phyloP scores from a whole-genome alignment of 1,140 invertebrate species.

The Mya arenaria region DNA sequence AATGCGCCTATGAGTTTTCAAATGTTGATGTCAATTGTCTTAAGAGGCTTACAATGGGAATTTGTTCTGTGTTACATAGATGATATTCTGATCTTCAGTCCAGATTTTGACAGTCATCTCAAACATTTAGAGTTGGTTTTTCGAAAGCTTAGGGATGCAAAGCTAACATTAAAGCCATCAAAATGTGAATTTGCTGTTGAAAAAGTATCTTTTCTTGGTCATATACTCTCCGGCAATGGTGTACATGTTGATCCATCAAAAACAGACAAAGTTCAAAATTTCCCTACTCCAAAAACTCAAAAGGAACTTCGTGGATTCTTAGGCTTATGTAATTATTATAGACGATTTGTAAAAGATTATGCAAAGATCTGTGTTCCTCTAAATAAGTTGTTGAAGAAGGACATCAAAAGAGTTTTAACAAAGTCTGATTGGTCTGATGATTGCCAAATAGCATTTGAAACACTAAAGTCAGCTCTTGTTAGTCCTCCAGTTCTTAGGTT shows the following conservation, averaged over 20 bases:
- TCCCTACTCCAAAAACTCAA: slow-evolving; percentile 63
- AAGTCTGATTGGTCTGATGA: slow-evolving; percentile 49
- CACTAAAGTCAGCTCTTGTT: slow-evolving; percentile 57
- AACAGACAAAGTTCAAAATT: slow-evolving; percentile 39
- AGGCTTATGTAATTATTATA: slow-evolving; percentile 79
- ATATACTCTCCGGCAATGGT: slow-evolving; percentile 51
- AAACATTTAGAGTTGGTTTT: slow-evolving; percentile 59
- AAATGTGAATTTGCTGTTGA: slow-evolving; percentile 53
- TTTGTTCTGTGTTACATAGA: slow-evolving; percentile 59
- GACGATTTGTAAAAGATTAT: slow-evolving; percentile 76
- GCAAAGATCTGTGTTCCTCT: slow-evolving; percentile 76
- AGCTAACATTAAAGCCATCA: slow-evolving; percentile 44
- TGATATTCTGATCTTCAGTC: slow-evolving; percentile 60
- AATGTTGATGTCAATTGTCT: slow-evolving; percentile 24
- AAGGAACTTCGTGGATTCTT: slow-evolving; percentile 80
- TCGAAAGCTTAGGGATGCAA: slow-evolving; percentile 51
- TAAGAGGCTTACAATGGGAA: slow-evolving; percentile 48
- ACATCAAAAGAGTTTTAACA: not conserved
- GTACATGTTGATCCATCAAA: slow-evolving; percentile 42
- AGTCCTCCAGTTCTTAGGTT: slow-evolving; percentile 60
- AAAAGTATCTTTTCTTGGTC: slow-evolving; percentile 53
- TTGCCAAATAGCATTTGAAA: slow-evolving; percentile 60
- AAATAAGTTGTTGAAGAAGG: slow-evolving; percentile 58
- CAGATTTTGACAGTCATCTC: slow-evolving; percentile 57
- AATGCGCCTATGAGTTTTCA: slow-evolving; percentile 53